Evolutionary conservation across 2,113 vertebrate genomes (phyloP), one percentile per base, ranked within the genome.

Genomic region (Columba janthina): DNA sequence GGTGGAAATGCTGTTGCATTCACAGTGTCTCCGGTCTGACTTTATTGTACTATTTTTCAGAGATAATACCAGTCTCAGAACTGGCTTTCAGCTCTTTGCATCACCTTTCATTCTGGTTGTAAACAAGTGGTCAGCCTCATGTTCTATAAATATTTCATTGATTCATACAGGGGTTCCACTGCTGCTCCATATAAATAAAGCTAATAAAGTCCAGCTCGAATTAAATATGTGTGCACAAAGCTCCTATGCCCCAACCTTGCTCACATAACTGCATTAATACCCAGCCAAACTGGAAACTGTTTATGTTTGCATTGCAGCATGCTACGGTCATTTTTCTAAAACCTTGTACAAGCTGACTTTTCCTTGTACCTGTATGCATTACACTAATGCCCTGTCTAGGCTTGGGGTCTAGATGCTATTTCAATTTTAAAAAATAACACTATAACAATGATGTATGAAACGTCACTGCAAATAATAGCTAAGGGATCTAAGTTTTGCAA

Each of bases 401-500:
- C 48, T 50, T 48, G 18, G 60, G 38, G 42, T 87, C 61, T 75
- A 58, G 44, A 11, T 44, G 19, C 60, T 76, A 40, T 65, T 94
- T 82, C 66, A 40, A 6, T 72, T 32, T 28, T 61, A 69, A 86
- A 31, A 17, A 79, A 26, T 34, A 76, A 26, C 11, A 26, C 12
- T 32, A 19, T 46, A 75, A 67, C 11, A 61, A 7, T 26, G 25
- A 34, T 29, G 4, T 8, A 46, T 56, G 46, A 77, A 88, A 26
- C 36, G 28, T n/a, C 0, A 0, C 12, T 86, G n/a, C 16, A 34
- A 24, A 6, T 38, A 69, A 15, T 24, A 74, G 10, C 29, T 34
- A 32, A 62, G 22, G 64, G 36, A 66, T 54, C 13, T 64, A 60
- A 51, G 25, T 71, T 90, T 81, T 8, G 1, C n/a, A 69, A 75